A percentile compares a stretch with the other conserved stretches of the same genome.
Evolutionary conservation across 2,888 invertebrate genomes (phyloP).

Genomic region (Gymnoscelis rufifasciata): DNA sequence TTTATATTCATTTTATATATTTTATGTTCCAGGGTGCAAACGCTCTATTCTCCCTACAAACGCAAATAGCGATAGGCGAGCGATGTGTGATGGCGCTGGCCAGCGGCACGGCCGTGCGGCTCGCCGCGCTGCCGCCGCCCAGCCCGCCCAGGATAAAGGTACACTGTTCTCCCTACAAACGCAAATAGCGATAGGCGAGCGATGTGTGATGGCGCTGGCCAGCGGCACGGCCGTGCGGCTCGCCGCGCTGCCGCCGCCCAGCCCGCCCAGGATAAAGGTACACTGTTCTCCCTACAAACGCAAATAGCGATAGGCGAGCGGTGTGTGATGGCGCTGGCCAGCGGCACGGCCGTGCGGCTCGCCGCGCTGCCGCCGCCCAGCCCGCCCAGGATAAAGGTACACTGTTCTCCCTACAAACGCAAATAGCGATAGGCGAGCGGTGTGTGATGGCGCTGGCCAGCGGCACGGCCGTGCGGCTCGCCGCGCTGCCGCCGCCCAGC

Average conservation of each 20-base stretch:
- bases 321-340: slow-evolving; percentile 91
- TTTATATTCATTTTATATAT: neutral
- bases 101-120: slow-evolving; percentile 90
- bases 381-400: slow-evolving; percentile 62
- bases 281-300: slow-evolving; percentile 64
- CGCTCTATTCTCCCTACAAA: slow-evolving; percentile 91
- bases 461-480: slow-evolving; percentile 89
- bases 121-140: slow-evolving; percentile 86
- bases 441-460: slow-evolving; percentile 93
- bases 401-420: slow-evolving; percentile 71
- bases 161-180: slow-evolving; percentile 65
- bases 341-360: slow-evolving; percentile 90
- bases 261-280: slow-evolving; percentile 63
- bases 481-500: slow-evolving; percentile 84
- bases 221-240: slow-evolving; percentile 92
- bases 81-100: slow-evolving; percentile 92
- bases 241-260: slow-evolving; percentile 84
- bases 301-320: slow-evolving; percentile 92
- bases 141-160: slow-evolving; percentile 63
- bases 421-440: slow-evolving; percentile 91
- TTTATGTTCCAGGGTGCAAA: slow-evolving; percentile 87
- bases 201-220: slow-evolving; percentile 91
- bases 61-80: slow-evolving; percentile 91
- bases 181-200: slow-evolving; percentile 90
- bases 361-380: slow-evolving; percentile 84